Base-by-base conservation (phyloP, 2,797 vertebrate genomes). In the Pelobates cultripes region DNA sequence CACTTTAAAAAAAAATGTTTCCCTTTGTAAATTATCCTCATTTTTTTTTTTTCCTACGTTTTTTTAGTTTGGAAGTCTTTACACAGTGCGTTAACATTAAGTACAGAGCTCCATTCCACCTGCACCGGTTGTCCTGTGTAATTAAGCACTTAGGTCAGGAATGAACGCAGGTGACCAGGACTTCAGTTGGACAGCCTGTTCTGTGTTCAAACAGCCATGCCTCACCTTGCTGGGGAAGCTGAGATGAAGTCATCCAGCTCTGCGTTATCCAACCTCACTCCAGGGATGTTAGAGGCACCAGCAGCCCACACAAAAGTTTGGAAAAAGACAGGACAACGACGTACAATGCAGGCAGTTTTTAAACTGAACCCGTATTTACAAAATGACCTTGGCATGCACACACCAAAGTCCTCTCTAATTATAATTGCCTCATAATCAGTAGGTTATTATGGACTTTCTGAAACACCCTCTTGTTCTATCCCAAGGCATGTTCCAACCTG, bases 401-500 rank as follows among this genome's bases (percentile, higher is more conserved):
- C 47, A n/a, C 43, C 55, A 43, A 47, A 66, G 77, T 66, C 72
- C 67, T 70, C 77, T 84, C 55, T 84, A 84, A 84, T 84, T 84
- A 84, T 84, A 79, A 84, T 79, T 79, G 69, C 72, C 82, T 75
- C 60, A 28, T 84, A 84, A 84, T 84, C 82, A 76, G 77, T 70
- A 55, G 72, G 77, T 79, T 63, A 84, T 84, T 84, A 84, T 84
- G 60, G 66, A n/a, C 28, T 17, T 68, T 10, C 55, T 84, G 72
- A 84, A 79, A 75, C 72, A 41, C 82, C 72, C 82, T 79, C 82
- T 84, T 84, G 82, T 84, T 84, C 82, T 76, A 15, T n/a, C 12
- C 57, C 40, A 41, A 28, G 64, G 61, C 64, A 17, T 40, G 17
- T 42, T n/a, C 57, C 43, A 60, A 47, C 69, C 4, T 42, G 15